Conservation (phyloP, 2,888 invertebrate species). For the Sminthurinus aureus region DNA sequence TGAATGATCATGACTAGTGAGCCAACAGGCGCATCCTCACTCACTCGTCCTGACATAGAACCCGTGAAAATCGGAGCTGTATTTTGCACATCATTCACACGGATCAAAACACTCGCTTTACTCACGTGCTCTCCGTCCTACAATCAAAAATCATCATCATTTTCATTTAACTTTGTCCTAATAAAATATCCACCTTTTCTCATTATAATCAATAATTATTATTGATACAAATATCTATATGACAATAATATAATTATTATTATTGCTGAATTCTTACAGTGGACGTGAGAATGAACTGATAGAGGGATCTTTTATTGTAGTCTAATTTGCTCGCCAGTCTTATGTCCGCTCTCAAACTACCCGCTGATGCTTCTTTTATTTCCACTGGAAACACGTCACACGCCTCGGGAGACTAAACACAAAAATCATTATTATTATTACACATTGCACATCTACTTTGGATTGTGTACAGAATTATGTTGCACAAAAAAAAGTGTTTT, state of each 20-base stretch:
- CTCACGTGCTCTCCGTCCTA: conserved; percentile 82
- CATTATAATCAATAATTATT: too few species aligned
- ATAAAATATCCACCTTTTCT: too few species aligned
- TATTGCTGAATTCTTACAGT: too few species aligned
- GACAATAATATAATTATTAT: neutral
- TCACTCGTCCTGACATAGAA: conserved; percentile 77
- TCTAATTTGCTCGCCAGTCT: conserved; percentile 75
- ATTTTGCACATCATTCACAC: conserved; percentile 85
- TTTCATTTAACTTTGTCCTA: too few species aligned
- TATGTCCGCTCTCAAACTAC: conserved; percentile 73
- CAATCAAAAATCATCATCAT: too few species aligned
- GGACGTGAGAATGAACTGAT: conserved; percentile 78
- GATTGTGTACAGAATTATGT: neutral
- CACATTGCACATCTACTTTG: neutral
- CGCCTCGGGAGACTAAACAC: conserved; percentile 72
- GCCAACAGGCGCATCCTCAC: conserved; percentile 84
- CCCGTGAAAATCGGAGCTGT: conserved; percentile 85
- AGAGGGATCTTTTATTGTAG: conserved; percentile 79
- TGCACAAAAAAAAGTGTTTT: neutral
- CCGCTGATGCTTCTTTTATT: conserved; percentile 70
- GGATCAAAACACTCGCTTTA: conserved; percentile 77
- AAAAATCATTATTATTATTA: neutral
- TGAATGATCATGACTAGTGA: conserved; percentile 78
- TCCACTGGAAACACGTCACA: conserved; percentile 76
- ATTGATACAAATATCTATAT: too few species aligned